Conservation (phyloP, 2,113 vertebrate species). For the Hypomesus transpacificus region DNA sequence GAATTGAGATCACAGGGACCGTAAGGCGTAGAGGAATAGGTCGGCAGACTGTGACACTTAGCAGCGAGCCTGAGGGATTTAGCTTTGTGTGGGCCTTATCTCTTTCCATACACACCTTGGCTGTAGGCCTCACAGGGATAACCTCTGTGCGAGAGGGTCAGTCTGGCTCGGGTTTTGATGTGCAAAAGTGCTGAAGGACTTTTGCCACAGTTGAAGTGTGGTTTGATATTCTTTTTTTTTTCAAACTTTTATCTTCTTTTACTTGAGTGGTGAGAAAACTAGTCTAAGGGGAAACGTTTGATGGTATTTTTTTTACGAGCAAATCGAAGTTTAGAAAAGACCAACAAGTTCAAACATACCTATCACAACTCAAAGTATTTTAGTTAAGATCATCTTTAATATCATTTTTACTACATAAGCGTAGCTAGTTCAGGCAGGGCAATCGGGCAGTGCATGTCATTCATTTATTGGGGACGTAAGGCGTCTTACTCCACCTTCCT, state of each 20-base stretch:
- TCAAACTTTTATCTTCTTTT: not conserved
- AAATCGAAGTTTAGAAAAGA: no score
- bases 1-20: not conserved
- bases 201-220: not conserved
- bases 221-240: not conserved
- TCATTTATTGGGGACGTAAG: no score
- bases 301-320: no score
- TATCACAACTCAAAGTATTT: no score
- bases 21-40: not conserved
- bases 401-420: no score
- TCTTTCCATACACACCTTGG: not conserved
- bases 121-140: not conserved
- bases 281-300: no score
- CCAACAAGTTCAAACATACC: no score
- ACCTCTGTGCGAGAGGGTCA: not conserved
- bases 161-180: not conserved
- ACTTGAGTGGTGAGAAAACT: not conserved
- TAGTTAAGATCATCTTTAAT: no score
- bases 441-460: no score
- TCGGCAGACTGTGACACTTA: slow-evolving; percentile 3
- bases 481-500: no score
- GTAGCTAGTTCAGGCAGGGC: no score
- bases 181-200: slow-evolving; percentile 1
- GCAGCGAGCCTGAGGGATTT: slow-evolving; percentile 11
- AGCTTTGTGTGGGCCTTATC: slow-evolving; percentile 5